phyloP scores from a whole-genome alignment of 2,888 invertebrate species.

The Scrobipalpa costella region DNA sequence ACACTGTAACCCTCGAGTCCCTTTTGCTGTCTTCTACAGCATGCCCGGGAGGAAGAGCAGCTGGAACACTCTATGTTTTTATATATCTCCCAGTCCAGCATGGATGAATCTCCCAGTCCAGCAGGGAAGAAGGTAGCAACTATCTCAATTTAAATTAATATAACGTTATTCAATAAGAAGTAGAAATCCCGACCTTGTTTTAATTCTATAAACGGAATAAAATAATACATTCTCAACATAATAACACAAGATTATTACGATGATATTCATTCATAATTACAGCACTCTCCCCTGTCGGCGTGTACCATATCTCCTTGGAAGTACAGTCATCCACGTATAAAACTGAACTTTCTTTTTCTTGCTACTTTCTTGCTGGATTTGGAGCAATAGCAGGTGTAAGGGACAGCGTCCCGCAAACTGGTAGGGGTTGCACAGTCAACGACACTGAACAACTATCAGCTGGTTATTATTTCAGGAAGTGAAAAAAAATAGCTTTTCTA shows the following conservation, averaged over 20 bases:
- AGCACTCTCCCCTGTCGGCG: neutral
- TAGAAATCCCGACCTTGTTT: conserved; percentile 1
- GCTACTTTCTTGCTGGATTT: neutral
- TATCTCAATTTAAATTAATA: conserved; percentile 6
- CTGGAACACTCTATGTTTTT: too few relatives aligned
- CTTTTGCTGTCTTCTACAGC: too few relatives aligned
- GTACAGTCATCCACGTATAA: neutral
- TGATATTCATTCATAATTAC: conserved; percentile 1
- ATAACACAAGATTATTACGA: neutral
- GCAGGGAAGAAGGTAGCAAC: too few relatives aligned
- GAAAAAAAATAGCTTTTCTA: too few relatives aligned
- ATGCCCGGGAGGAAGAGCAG: too few relatives aligned
- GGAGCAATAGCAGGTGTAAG: neutral
- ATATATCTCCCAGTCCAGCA: too few relatives aligned
- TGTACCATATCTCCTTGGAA: neutral
- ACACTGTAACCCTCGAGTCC: too few relatives aligned
- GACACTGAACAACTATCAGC: too few relatives aligned
- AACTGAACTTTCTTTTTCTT: neutral
- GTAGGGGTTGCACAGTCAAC: too few relatives aligned
- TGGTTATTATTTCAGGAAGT: too few relatives aligned
- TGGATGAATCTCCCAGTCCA: too few relatives aligned
- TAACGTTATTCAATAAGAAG: neutral
- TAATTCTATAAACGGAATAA: neutral
- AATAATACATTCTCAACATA: neutral
- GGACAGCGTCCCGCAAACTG: too few relatives aligned